Conservation (phyloP, 2,113 vertebrate species). For the Oncorhynchus nerka region DNA sequence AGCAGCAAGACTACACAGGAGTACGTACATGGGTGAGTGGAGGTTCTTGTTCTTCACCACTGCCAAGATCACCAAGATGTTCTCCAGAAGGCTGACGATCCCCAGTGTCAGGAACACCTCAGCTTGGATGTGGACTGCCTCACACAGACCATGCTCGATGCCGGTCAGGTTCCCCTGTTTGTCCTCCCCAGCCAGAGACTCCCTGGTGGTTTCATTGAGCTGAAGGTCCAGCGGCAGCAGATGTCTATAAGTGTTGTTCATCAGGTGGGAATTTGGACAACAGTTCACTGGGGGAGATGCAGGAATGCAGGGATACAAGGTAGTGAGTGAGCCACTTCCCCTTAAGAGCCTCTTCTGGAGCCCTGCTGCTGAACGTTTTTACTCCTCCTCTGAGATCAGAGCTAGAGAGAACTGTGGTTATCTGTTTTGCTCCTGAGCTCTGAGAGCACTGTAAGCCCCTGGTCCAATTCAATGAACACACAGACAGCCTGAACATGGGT, state of each 20-base stretch:
- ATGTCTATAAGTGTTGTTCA: constrained; percentile 42
- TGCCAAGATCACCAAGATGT: constrained; percentile 82
- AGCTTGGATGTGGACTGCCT: constrained; percentile 83
- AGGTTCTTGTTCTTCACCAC: constrained; percentile 82
- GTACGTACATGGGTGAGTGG: constrained; percentile 88
- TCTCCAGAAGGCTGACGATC: constrained; percentile 83
- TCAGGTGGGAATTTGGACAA: constrained; percentile 8
- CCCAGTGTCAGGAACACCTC: constrained; percentile 83
- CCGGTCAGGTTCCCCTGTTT: constrained; percentile 21
- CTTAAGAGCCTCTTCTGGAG: background rate
- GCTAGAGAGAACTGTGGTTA: background rate
- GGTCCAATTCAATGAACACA: background rate
- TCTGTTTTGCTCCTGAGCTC: background rate
- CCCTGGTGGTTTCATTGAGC: constrained; percentile 48
- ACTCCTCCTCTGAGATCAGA: background rate
- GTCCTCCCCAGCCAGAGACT: constrained; percentile 38
- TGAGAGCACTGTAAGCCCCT: background rate
- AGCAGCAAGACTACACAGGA: constrained; percentile 83
- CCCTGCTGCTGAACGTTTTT: background rate
- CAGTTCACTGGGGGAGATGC: background rate
- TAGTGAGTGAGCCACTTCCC: background rate
- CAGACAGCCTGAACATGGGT: background rate
- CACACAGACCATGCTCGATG: constrained; percentile 66
- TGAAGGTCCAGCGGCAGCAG: constrained; percentile 6
- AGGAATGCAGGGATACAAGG: background rate